Evolutionary conservation across 2,888 invertebrate genomes (phyloP), one percentile per base, ranked within the genome.

Genomic region (Rhyacophila evoluta): DNA sequence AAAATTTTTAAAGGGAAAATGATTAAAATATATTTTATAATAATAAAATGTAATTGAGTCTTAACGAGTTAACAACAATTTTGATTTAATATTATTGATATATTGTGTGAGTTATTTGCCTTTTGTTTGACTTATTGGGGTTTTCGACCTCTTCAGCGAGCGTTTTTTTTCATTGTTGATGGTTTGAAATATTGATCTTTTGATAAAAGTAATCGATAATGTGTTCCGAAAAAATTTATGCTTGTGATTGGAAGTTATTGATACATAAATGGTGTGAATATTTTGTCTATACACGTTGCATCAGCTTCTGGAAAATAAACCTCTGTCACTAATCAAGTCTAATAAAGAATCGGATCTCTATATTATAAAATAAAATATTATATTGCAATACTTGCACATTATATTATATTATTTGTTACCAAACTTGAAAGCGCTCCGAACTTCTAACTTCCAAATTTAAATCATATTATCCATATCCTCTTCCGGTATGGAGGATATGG

Each of bases 171-270:
- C 19, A 55, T 25, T 55, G 55, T 55, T 25, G 55, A 55, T 55
- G 55, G 55, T 19, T 55, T 55, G 55, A 1, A 55, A 25, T 25
- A 55, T 55, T 55, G 55, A 55, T 55, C 55, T 55, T 55, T 55
- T 55, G 55, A 55, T 55, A 25, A 55, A 55, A 55, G 55, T 25
- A 55, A 55, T 55, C 55, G 55, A 55, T 55, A 55, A 55, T 55
- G 55, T 55, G 19, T 55, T 25, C 1, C 19, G 8, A 55, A 55
- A 33, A 55, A 55, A 55, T 19, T n/a, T 55, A 55, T 55, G 55
- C 55, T 19, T 25, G 8, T 8, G 19, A 25, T 55, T 55, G 25
- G 55, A 55, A 55, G 55, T 55, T 55, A 55, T 55, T 55, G 55
- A 55, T 55, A 55, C 2, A 55, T 55, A 12, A 19, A 10, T 55